Percentiles rank a stretch among this genome's conserved stretches.
Conservation (phyloP, 2,797 vertebrate species). For the Antennarius maculatus region DNA sequence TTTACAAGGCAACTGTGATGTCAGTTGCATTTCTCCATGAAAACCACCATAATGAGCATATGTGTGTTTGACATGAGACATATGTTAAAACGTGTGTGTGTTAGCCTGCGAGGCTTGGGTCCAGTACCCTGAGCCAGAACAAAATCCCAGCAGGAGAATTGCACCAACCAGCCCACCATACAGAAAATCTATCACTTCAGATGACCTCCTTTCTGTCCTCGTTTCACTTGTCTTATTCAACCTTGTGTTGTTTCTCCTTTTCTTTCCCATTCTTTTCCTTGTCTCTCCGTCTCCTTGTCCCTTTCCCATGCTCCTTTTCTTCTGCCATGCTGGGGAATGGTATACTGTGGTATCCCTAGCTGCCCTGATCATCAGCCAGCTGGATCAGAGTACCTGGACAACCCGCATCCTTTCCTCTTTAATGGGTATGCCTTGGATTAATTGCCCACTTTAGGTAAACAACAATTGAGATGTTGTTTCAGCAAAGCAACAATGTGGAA, state of each 20-base stretch:
- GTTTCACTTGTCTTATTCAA: slow-evolving; percentile 21
- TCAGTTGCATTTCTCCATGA: slow-evolving; percentile 66
- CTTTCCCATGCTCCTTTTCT: slow-evolving; percentile 17
- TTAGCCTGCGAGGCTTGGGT: slow-evolving; percentile 42
- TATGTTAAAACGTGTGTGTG: slow-evolving; percentile 14
- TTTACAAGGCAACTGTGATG: slow-evolving; percentile 56
- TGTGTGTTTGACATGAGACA: slow-evolving; percentile 40
- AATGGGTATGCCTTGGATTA: slow-evolving; percentile 70
- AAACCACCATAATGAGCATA: slow-evolving; percentile 39
- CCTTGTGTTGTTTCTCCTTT: slow-evolving; percentile 29
- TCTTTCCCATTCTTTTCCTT: slow-evolving; percentile 22
- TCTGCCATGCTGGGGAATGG: slow-evolving; percentile 26
- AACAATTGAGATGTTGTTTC: slow-evolving; percentile 72
- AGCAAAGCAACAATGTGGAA: slow-evolving; percentile 67
- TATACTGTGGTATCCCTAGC: slow-evolving; percentile 51
- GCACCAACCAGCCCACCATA: slow-evolving; percentile 64
- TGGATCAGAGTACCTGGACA: slow-evolving; percentile 62
- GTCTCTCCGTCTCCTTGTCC: slow-evolving; percentile 12
- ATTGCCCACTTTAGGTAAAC: slow-evolving; percentile 75
- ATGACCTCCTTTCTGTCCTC: slow-evolving; percentile 57
- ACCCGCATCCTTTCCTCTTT: slow-evolving; percentile 68
- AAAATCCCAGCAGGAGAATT: slow-evolving; percentile 64
- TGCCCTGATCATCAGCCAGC: slow-evolving; percentile 49
- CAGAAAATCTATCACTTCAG: slow-evolving; percentile 68
- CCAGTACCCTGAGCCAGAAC: slow-evolving; percentile 59